Evolutionary conservation across 2,797 vertebrate species (phyloP).

Genomic region (Babyrousa celebensis): DNA sequence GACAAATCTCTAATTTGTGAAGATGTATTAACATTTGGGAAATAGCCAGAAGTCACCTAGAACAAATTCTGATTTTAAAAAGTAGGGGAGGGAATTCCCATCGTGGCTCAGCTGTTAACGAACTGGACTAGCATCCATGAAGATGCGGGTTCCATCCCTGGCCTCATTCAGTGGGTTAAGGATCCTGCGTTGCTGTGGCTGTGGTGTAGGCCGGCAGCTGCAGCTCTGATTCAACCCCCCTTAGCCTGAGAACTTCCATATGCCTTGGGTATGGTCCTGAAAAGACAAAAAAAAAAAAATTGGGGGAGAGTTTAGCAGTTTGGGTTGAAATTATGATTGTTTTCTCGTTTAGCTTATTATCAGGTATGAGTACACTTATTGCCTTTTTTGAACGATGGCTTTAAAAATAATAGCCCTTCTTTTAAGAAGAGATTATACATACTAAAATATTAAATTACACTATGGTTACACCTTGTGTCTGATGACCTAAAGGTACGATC

Average conservation of each 20-base stretch:
- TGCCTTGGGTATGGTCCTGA: too few relatives aligned
- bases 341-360: constrained; percentile 36
- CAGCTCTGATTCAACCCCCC: too few relatives aligned
- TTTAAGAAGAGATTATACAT: neutral
- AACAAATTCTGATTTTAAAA: constrained; percentile 39
- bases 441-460: neutral
- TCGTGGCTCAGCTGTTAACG: too few relatives aligned
- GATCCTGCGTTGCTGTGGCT: too few relatives aligned
- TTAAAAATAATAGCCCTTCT: constrained; percentile 23
- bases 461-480: neutral
- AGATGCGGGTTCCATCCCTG: too few relatives aligned
- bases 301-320: neutral
- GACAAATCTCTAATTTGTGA: neutral
- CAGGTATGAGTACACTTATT: neutral
- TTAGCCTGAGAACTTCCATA: too few relatives aligned
- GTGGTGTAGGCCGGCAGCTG: too few relatives aligned
- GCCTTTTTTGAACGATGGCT: neutral
- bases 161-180: too few relatives aligned
- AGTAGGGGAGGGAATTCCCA: too few relatives aligned
- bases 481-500: neutral
- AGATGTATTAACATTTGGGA: neutral
- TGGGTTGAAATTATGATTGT: neutral
- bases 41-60: constrained; percentile 9
- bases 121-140: too few relatives aligned
- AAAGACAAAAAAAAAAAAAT: too few relatives aligned